phyloP scores from a whole-genome alignment of 2,113 vertebrate species.

The Isurus oxyrinchus region DNA sequence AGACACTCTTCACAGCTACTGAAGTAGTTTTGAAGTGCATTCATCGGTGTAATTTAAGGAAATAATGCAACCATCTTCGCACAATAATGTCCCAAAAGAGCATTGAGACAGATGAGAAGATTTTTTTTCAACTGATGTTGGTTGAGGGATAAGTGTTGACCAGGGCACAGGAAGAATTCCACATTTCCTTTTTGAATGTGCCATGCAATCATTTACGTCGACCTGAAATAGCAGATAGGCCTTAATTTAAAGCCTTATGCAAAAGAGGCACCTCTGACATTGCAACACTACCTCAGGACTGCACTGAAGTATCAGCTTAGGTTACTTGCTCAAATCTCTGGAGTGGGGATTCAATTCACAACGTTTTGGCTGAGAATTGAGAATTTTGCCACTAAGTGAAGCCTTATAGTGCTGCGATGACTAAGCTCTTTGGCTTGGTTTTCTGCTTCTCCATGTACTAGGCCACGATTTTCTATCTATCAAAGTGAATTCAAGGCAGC shows the following conservation, averaged over 20 bases:
- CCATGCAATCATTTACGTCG: not conserved
- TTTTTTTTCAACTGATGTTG: not conserved
- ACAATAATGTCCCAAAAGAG: not conserved
- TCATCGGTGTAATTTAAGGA: not conserved
- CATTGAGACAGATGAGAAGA: not conserved
- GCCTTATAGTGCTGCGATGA: not conserved
- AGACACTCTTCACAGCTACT: not conserved
- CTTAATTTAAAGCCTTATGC: not conserved
- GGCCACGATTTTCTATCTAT: not conserved
- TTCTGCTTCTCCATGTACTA: not conserved
- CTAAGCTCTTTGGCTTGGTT: not conserved
- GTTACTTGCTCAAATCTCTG: not conserved
- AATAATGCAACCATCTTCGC: not conserved
- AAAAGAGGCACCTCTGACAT: not conserved
- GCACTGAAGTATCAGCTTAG: not conserved
- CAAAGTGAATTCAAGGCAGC: not conserved
- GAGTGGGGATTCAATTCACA: not conserved
- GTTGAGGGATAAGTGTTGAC: not conserved
- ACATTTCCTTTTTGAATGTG: not conserved
- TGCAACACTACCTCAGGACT: not conserved
- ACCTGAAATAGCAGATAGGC: not conserved
- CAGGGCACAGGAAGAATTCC: not conserved
- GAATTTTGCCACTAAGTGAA: not conserved
- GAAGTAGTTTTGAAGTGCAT: not conserved
- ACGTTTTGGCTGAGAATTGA: not conserved